phyloP scores from a whole-genome alignment of 2,888 invertebrate genomes.

The Congeria kusceri region DNA sequence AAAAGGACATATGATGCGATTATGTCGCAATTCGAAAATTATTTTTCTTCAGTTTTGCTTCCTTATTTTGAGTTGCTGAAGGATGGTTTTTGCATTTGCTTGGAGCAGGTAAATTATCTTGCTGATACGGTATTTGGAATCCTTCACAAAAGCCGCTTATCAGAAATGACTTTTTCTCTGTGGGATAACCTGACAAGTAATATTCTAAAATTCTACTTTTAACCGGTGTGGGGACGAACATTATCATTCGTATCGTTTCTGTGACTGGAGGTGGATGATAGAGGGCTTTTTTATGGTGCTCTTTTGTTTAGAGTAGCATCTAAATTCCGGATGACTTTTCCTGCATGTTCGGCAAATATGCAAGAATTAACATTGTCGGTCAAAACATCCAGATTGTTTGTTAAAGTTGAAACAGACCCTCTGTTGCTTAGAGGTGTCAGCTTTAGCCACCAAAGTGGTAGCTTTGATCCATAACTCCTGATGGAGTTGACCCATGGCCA shows the following conservation, averaged over 20 bases:
- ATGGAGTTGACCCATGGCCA: slow-evolving; percentile 21
- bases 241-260: background rate
- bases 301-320: slow-evolving; percentile 12
- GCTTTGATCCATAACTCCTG: slow-evolving; percentile 19
- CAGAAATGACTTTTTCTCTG: slow-evolving; percentile 5
- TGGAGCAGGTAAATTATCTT: background rate
- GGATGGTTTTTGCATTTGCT: slow-evolving; percentile 14
- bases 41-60: slow-evolving; percentile 1
- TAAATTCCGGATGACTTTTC: slow-evolving; percentile 30
- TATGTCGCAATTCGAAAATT: background rate
- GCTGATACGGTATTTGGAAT: background rate
- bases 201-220: slow-evolving; percentile 18
- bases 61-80: slow-evolving; percentile 17
- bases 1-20: slow-evolving; percentile 27
- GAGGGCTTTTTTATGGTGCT: too few species aligned
- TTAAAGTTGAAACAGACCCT: slow-evolving; percentile 22
- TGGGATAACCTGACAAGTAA: slow-evolving; percentile 14
- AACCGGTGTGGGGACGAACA: slow-evolving; percentile 18
- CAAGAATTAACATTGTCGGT: background rate
- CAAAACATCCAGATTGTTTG: slow-evolving; percentile 21
- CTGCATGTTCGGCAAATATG: slow-evolving; percentile 26
- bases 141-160: slow-evolving; percentile 21
- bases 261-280: background rate
- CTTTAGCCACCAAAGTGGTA: background rate
- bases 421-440: background rate